A percentile compares a stretch with the other conserved stretches of the same genome.
phyloP scores from a whole-genome alignment of 2,888 invertebrate species.

The Sinohyriopsis cumingii region DNA sequence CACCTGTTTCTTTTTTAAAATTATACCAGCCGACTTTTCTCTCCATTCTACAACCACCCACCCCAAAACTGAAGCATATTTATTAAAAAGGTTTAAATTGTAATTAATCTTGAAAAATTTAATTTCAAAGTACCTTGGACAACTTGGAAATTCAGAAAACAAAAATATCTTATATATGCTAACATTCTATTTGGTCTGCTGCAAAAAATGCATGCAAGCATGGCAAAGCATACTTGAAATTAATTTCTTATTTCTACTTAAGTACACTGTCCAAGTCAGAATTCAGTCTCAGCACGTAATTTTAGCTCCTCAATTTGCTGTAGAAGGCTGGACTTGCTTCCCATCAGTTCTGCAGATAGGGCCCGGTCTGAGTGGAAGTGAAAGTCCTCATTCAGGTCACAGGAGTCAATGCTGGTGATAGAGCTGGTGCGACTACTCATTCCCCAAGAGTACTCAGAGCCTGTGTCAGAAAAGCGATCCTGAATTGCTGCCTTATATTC shows the following conservation, averaged over 20 bases:
- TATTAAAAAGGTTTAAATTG: too few relatives aligned
- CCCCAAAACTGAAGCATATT: too few relatives aligned
- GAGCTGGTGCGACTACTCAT: conserved; percentile 58
- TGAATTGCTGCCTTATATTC: conserved; percentile 82
- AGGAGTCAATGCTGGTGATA: conserved; percentile 58
- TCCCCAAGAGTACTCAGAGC: conserved; percentile 62
- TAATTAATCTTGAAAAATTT: too few relatives aligned
- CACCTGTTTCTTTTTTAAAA: too few relatives aligned
- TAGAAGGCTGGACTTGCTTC: conserved; percentile 59
- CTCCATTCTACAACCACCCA: too few relatives aligned
- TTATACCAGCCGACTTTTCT: too few relatives aligned
- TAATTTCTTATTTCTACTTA: background rate
- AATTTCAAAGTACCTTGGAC: too few relatives aligned
- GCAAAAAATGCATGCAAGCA: too few relatives aligned
- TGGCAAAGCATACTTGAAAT: background rate
- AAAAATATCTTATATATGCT: too few relatives aligned
- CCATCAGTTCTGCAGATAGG: conserved; percentile 45
- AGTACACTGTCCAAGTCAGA: conserved; percentile 15
- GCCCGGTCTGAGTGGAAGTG: conserved; percentile 37
- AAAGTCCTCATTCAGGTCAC: conserved; percentile 44
- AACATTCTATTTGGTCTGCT: too few relatives aligned
- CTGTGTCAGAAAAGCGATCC: conserved; percentile 61
- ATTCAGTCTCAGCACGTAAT: conserved; percentile 56
- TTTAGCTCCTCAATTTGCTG: conserved; percentile 61
- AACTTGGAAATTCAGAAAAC: too few relatives aligned